These are phyloP conservation scores for Bothrops alternatus DNA, from an alignment of 2,797 vertebrate genomes.

Conservation along the genomic window DNA sequence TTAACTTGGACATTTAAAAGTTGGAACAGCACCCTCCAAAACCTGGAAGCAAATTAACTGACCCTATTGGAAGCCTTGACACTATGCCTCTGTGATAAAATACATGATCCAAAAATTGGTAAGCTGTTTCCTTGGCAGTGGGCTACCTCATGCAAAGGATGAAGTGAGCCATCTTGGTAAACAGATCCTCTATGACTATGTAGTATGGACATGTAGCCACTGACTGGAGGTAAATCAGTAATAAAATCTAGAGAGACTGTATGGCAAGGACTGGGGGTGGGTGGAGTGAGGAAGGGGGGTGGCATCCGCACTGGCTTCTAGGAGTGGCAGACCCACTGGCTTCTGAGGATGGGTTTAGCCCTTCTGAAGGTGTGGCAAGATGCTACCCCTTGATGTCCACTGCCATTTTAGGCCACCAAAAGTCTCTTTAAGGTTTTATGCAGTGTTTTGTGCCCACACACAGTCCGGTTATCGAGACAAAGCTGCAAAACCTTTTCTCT, in stretches of 20 bases:
- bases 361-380: background rate
- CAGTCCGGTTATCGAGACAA: background rate
- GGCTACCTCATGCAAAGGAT: background rate
- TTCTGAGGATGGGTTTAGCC: background rate
- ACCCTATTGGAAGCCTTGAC: background rate
- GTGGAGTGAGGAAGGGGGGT: background rate
- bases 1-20: background rate
- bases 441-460: background rate
- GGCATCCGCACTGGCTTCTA: background rate
- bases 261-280: background rate
- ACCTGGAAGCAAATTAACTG: background rate
- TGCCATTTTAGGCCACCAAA: background rate
- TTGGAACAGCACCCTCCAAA: background rate
- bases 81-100: background rate
- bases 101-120: background rate
- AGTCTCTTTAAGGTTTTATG: background rate
- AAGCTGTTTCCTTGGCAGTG: background rate
- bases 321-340: background rate
- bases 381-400: background rate
- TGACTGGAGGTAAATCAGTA: background rate
- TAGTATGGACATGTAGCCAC: background rate
- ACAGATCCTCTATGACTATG: background rate
- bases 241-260: background rate
- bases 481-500: background rate
- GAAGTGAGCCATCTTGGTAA: background rate